Percentiles rank a stretch among this genome's conserved stretches.
phyloP scores from a whole-genome alignment of 2,113 vertebrate species.

The Cyanoramphus novaezelandiae region DNA sequence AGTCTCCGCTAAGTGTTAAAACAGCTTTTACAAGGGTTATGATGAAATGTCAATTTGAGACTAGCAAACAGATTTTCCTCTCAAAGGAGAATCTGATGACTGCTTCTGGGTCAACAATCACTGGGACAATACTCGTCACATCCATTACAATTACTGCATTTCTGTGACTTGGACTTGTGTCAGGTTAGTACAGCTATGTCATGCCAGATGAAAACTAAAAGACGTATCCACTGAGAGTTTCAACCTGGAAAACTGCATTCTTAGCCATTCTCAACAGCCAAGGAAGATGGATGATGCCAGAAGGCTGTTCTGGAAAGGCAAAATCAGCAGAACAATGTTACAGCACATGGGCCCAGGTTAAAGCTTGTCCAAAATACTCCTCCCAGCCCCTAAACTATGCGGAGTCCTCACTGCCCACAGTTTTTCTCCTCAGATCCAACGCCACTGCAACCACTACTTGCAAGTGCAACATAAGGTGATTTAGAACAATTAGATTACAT shows the following conservation, averaged over 20 bases:
- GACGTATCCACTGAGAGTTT: background rate
- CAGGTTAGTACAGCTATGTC: background rate
- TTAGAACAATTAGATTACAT: background rate
- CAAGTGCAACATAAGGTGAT: background rate
- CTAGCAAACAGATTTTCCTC: background rate
- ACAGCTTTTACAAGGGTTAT: constrained; percentile 10
- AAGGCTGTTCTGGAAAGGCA: background rate
- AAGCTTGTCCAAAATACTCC: background rate
- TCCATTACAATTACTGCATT: background rate
- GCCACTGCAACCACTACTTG: background rate
- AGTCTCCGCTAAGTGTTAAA: background rate
- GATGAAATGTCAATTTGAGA: background rate
- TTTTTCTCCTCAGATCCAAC: background rate
- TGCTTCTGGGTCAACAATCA: constrained; percentile 18
- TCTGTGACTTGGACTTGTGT: background rate
- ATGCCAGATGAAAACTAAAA: background rate
- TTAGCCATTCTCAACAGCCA: background rate
- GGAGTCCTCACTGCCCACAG: background rate
- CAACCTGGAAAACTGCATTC: background rate
- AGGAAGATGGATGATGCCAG: background rate
- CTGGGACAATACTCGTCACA: background rate
- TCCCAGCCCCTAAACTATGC: fast-evolving
- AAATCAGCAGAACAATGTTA: background rate
- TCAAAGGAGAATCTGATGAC: background rate
- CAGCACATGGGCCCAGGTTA: background rate